These are phyloP conservation scores for Macrochelys suwanniensis DNA, from an alignment of 2,797 vertebrate species.

Conservation along the genomic window DNA sequence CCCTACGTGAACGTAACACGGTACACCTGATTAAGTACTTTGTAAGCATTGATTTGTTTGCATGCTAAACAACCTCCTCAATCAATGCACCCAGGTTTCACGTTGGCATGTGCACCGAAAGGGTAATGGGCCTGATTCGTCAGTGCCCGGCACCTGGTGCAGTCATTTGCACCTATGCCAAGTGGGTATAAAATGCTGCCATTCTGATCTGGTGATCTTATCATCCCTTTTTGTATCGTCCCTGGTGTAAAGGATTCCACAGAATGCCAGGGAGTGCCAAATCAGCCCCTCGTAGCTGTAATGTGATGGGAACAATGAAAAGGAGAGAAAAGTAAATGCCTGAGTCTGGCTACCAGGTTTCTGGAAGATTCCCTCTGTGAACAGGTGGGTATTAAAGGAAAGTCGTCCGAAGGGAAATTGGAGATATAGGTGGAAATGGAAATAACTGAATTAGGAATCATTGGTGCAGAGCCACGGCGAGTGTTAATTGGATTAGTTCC, in stretches of 20 bases:
- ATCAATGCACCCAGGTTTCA: background rate
- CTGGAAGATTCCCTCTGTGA: background rate
- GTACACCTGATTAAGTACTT: background rate
- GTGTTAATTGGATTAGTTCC: background rate
- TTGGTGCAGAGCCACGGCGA: background rate
- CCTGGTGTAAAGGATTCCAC: background rate
- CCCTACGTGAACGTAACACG: background rate
- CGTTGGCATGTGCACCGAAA: background rate
- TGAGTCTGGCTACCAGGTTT: background rate
- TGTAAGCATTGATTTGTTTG: rapidly evolving
- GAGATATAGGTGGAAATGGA: background rate
- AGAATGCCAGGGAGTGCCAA: background rate
- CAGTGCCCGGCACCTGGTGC: background rate
- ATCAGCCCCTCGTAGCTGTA: background rate
- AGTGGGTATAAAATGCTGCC: background rate
- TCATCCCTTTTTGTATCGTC: background rate
- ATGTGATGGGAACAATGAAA: background rate
- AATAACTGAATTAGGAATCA: background rate
- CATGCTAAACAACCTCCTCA: background rate
- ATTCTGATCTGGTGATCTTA: background rate
- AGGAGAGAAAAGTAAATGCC: background rate
- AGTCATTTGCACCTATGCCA: background rate
- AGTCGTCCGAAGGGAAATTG: background rate
- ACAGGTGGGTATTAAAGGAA: background rate
- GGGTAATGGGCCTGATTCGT: background rate